Percentiles rank a stretch among this genome's conserved stretches.
Evolutionary conservation across 2,797 vertebrate species (phyloP).

Genomic region (Diceros bicornis): DNA sequence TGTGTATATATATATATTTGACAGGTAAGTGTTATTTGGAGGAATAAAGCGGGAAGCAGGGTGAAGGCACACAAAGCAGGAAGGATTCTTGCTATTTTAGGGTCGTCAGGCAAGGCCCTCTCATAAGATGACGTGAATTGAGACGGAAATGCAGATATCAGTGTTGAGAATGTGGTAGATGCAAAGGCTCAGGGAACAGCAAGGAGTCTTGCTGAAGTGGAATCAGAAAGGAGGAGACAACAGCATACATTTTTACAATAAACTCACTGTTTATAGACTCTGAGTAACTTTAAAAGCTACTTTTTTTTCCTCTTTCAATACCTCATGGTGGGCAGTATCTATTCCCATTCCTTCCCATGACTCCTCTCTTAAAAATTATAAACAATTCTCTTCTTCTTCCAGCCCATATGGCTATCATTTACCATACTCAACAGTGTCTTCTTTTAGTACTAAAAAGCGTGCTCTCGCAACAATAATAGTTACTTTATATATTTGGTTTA

Average conservation of each 20-base stretch:
- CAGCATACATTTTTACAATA: neutral
- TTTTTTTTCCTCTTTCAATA: neutral
- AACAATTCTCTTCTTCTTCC: conserved; percentile 28
- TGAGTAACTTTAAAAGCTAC: neutral
- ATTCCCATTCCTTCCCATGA: neutral
- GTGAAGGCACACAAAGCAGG: neutral
- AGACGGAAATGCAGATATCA: neutral
- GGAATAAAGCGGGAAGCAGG: neutral
- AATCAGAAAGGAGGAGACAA: neutral
- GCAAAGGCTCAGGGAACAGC: neutral
- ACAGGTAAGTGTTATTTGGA: neutral
- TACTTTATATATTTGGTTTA: conserved; percentile 54
- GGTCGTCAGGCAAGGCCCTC: neutral
- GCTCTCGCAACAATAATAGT: neutral
- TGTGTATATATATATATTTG: neutral
- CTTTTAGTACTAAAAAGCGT: conserved; percentile 31
- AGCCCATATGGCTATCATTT: conserved; percentile 27
- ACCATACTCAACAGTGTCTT: neutral
- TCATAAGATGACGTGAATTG: neutral
- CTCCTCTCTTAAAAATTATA: conserved; percentile 27
- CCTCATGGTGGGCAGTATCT: neutral
- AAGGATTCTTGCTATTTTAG: neutral
- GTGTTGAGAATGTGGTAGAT: neutral
- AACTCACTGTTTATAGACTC: neutral
- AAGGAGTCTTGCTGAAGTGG: neutral